These are phyloP conservation scores for Chloropsis cyanopogon DNA, from an alignment of 2,113 vertebrate genomes.

Conservation along the genomic window DNA sequence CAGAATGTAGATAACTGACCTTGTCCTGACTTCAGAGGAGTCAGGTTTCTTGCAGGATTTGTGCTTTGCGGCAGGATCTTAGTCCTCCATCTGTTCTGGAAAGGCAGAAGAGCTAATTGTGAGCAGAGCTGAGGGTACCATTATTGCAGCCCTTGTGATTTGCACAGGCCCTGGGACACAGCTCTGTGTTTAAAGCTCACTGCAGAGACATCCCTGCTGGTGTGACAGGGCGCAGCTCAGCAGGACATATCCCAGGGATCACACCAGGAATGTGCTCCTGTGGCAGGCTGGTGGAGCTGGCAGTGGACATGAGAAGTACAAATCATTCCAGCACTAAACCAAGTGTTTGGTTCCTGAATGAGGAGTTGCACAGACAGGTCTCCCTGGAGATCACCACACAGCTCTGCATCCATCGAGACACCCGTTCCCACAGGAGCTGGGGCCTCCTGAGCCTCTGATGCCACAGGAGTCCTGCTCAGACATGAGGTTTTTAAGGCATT, in stretches of 20 bases:
- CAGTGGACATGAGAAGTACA: neutral
- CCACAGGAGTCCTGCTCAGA: neutral
- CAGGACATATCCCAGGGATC: accelerated
- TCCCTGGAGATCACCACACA: neutral
- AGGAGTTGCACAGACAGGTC: neutral
- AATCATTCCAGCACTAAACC: neutral
- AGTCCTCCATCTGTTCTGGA: neutral
- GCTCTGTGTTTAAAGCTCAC: neutral
- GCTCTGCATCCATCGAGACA: neutral
- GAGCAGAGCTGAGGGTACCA: neutral
- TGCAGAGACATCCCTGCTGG: neutral
- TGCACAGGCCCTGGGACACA: neutral
- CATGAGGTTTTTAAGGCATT: neutral
- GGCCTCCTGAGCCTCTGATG: neutral
- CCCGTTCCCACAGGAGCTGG: accelerated
- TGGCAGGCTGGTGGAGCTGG: neutral
- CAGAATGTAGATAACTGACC: neutral
- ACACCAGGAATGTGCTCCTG: neutral
- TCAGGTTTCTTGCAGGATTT: neutral
- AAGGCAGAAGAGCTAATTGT: neutral
- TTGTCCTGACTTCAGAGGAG: neutral
- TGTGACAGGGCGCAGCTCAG: neutral
- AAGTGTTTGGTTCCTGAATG: neutral
- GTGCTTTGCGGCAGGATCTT: neutral
- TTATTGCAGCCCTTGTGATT: neutral